Conservation (phyloP, 2,797 vertebrate genomes). For the Anniella stebbinsi region DNA sequence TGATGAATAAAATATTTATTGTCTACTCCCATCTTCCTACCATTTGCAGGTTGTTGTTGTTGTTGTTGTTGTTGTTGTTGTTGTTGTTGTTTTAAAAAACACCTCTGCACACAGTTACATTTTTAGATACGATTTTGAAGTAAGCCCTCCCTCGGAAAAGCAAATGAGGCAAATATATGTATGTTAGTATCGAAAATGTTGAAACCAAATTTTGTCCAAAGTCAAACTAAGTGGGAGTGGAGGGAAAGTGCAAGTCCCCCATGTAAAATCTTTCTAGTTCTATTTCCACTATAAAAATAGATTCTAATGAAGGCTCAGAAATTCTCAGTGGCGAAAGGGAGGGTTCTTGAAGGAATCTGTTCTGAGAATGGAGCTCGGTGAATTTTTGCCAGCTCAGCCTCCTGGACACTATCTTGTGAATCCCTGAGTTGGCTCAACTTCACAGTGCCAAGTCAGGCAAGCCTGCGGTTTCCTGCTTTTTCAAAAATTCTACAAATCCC, state of each 20-base stretch:
- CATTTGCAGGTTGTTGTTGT: background rate
- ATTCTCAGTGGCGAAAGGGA: background rate
- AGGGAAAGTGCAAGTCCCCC: background rate
- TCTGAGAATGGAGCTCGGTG: too few species aligned
- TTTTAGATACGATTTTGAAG: constrained; percentile 2
- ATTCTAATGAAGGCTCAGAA: background rate
- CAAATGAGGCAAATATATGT: background rate
- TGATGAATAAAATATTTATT: constrained; percentile 15
- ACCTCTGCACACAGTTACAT: background rate
- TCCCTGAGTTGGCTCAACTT: too few species aligned
- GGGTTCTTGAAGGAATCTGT: too few species aligned
- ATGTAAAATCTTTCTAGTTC: background rate
- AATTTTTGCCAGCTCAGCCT: too few species aligned
- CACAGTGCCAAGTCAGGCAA: too few species aligned
- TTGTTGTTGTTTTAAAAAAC: too few species aligned
- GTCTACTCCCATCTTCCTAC: background rate
- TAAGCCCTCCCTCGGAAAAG: background rate
- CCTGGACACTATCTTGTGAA: too few species aligned
- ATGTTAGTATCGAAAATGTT: background rate
- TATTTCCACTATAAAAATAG: background rate
- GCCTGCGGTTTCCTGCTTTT: too few species aligned
- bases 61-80: too few species aligned
- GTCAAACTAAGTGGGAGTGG: background rate
- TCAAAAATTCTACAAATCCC: too few species aligned
- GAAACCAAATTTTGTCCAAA: background rate